Evolutionary conservation across 1,140 invertebrate species (phyloP), one percentile per base, ranked within the genome.

Genomic region (Aphis craccivora): DNA sequence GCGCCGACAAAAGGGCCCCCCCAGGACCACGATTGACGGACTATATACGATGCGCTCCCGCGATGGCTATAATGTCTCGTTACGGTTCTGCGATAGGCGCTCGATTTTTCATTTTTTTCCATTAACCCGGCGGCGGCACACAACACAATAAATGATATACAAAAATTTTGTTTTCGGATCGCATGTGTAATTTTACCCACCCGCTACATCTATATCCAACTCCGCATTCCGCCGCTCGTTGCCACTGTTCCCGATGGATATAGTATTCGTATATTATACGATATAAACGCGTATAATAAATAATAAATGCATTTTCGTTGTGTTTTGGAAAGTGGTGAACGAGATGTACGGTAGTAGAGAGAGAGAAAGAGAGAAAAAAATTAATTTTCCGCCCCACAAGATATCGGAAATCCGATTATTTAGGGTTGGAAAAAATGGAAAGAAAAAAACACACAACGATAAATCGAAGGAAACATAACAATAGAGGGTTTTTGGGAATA

Each of bases 341-440:
- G 86, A 51, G 18, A 22, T n/a, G 45, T 30, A 30, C 30, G 35
- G 14, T 35, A n/a, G 37, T 22, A 11, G 7, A 43, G 30, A 48
- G 30, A 87, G 40, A 51, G 18, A 14, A 7, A 8, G 4, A 25
- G 83, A 48, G 43, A 48, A 18, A 35, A 81, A 93, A 93, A 93
- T 93, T 93, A 93, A 93, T 93, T 93, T 93, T 93, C 81, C 91
- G 91, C 81, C 81, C 91, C 45, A 55, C 53, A 37, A 84, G 81
- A 86, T 55, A 84, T 86, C 91, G 81, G 91, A 93, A 93, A 93
- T 93, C 91, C 91, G 91, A 93, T 93, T 86, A 86, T 93, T 83
- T 83, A 37, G 76, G 91, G 76, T 81, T 37, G 35, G 91, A 1
- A 35, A 48, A 37, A 7, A 51, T 22, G 37, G 55, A 90, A 45